Base-by-base conservation (phyloP, 2,113 vertebrate species). In the Gyps fulvus region DNA sequence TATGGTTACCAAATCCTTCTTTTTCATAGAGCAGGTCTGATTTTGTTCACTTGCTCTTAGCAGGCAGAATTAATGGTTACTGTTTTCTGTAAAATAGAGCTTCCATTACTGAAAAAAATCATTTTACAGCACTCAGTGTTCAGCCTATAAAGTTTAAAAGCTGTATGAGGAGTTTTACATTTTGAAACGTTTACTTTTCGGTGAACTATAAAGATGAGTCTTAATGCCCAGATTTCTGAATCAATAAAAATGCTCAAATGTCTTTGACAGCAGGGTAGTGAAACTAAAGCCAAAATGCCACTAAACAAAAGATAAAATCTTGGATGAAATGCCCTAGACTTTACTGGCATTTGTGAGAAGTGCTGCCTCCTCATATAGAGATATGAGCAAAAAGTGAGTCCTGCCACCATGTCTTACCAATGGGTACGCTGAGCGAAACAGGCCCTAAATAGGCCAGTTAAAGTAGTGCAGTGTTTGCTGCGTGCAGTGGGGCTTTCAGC, bases 121-220 rank as follows among this genome's bases (percentile, higher is more conserved):
- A 76, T 93, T 96, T 95, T 84, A 83, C 58, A 86, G 38, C n/a
- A 55, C 54, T 89, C 58, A 47, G 13, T 83, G 42, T 85, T 95
- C 71, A 87, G 71, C 78, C 50, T 88, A 47, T 93, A 90, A 95
- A 95, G 73, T 95, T 95, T 95, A 88, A 96, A 93, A 88, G 74
- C 91, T 85, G 66, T 67, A 62, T 90, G 87, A 93, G 34, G 83
- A 89, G 40, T 73, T 97, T 73, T 93, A 85, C 55, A 66, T 93
- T 95, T 89, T 89, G 73, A 87, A 95, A 85, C 25, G 31, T 94
- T 91, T 95, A 91, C 89, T 95, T 91, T 97, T 91, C 82, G 73
- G 61, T 89, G 62, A 87, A 73, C 91, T 95, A 63, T 94, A 88
- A 97, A 93, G 84, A 95, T 70, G 82, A 96, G 74, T 80, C 93